Evolutionary conservation across 2,797 vertebrate species (phyloP), one percentile per base, ranked within the genome.

Genomic region (Characodon lateralis): DNA sequence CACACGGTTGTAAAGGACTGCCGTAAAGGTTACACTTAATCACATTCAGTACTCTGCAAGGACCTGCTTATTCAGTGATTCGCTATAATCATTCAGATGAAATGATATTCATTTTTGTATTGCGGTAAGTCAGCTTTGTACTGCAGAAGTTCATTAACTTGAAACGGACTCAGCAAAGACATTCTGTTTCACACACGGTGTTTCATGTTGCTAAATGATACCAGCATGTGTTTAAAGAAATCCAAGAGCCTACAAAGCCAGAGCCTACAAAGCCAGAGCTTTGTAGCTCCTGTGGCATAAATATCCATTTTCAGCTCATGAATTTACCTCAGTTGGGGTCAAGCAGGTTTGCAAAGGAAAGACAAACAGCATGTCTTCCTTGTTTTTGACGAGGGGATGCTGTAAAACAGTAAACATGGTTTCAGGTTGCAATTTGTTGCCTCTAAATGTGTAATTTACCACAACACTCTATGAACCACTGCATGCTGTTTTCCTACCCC

Each of bases 401-500:
- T 68, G 56, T 65, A 18, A 79, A 82, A 81, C 71, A 58, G 59
- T 78, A 84, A 87, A 81, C 71, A 85, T 71, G 48, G 72, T 79
- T 74, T 79, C 73, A 85, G 73, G 75, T 78, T 28, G 82, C 76
- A 71, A 81, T 84, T 83, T 85, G 69, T 82, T 74, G 50, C 74
- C 66, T 65, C 69, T 83, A 77, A 85, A 89, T 74, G 72, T 74
- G 28, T 81, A 69, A 88, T 88, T 84, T 87, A 78, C 83, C 78
- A 71, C 74, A 76, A 53, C 51, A 55, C 82, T 73, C 46, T 76
- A 76, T 79, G 61, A 85, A 78, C 80, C 73, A 56, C 71, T 71
- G 77, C 69, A 73, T 87, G 39, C 65, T 43, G 72, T 68, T 85
- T 87, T 72, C 56, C 46, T 28, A 39, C 56, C n/a, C 55, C 39